phyloP scores from a whole-genome alignment of 2,113 vertebrate genomes.

The Tenebrosternarchus preto region DNA sequence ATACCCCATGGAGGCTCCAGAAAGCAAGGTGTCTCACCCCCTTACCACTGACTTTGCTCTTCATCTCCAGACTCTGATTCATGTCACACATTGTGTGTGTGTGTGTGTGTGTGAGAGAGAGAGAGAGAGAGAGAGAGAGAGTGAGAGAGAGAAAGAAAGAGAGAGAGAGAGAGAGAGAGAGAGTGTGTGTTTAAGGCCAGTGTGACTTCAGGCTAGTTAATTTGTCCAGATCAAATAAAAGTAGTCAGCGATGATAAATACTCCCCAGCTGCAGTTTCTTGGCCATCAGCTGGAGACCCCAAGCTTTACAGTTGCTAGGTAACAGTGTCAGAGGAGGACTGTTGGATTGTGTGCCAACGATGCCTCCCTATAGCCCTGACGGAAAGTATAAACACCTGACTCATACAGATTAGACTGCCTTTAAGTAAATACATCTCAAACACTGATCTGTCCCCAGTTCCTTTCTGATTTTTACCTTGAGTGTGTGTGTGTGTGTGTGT shows the following conservation, averaged over 20 bases:
- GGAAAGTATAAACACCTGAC: conserved; percentile 61
- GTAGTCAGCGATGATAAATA: conserved; percentile 72
- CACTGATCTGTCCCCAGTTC: conserved; percentile 24
- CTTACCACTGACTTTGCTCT: not conserved
- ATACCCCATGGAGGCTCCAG: not conserved
- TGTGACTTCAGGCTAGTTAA: conserved; percentile 75
- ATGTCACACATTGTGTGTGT: conserved; percentile 8
- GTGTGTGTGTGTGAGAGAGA: conserved; percentile 12
- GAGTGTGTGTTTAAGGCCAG: conserved; percentile 1
- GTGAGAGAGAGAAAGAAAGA: not conserved
- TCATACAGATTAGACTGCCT: conserved; percentile 49
- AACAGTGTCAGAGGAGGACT: conserved; percentile 78
- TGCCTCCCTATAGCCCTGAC: conserved; percentile 61
- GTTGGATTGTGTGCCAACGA: conserved; percentile 73
- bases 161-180: not conserved
- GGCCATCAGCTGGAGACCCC: conserved; percentile 73
- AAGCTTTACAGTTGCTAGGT: conserved; percentile 83
- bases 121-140: not conserved
- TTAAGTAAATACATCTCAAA: conserved; percentile 34
- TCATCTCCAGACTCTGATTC: not conserved
- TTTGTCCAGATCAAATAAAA: conserved; percentile 84
- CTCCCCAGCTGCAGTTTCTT: conserved; percentile 57
- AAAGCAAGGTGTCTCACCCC: not conserved
- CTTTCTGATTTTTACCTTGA: not conserved
- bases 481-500: too few species aligned